These are phyloP conservation scores for Leptonema lineaticorne DNA, from an alignment of 1,140 invertebrate genomes.

Conservation along the genomic window DNA sequence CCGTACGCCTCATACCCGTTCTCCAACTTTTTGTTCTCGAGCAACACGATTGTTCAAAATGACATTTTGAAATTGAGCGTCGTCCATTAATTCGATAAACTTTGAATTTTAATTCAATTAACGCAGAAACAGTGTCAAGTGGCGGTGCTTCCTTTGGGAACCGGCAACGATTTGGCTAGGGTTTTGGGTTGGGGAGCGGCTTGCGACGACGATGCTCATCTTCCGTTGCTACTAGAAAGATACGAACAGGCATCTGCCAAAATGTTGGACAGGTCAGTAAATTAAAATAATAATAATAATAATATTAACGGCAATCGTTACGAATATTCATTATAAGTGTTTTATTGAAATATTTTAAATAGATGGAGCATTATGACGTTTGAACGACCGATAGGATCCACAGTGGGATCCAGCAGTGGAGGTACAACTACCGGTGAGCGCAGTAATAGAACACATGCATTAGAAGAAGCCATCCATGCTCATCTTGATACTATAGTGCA, in stretches of 20 bases:
- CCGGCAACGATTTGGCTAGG: constrained; percentile 92
- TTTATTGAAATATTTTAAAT: too few species aligned
- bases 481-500: constrained; percentile 35
- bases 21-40: too few species aligned
- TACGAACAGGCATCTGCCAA: constrained; percentile 94
- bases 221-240: constrained; percentile 87
- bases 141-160: constrained; percentile 89
- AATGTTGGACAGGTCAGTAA: constrained; percentile 87
- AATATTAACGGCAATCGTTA: not conserved
- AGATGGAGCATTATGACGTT: constrained; percentile 94
- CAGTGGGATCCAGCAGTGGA: constrained; percentile 51
- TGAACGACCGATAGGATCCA: constrained; percentile 64
- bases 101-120: too few species aligned
- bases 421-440: constrained; percentile 41
- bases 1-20: too few species aligned
- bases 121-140: constrained; percentile 90
- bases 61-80: too few species aligned
- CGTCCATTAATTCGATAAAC: too few species aligned
- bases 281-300: not conserved
- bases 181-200: constrained; percentile 95
- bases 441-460: constrained; percentile 19
- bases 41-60: too few species aligned
- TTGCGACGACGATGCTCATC: constrained; percentile 92
- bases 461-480: constrained; percentile 41
- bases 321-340: too few species aligned